Evolutionary conservation across 2,797 vertebrate species (phyloP), one percentile per base, ranked within the genome.

Genomic region (Peromyscus attwateri): DNA sequence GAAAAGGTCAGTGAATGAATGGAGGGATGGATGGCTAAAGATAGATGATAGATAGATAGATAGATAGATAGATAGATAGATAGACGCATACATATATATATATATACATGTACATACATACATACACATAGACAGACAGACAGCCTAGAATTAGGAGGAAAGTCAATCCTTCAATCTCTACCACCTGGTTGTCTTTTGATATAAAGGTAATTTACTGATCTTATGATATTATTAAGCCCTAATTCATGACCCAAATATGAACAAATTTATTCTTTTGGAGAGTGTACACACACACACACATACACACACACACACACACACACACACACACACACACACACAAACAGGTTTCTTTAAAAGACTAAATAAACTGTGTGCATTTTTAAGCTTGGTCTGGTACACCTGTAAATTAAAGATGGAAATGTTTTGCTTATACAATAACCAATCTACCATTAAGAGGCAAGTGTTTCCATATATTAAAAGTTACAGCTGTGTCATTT

Each of bases 381-480:
- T 92, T 96, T 91, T 77, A 87, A 94, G n/a, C 60, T 87, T 81
- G 31, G 25, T 92, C 70, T 17, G 17, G 34, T 66, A 93, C 55
- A 94, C 92, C 52, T 94, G 79, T 94, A 88, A 92, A 88, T 46
- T 85, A 92, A 73, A 92, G 49, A 91, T 27, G 21, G 89, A 96
- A 89, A 43, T 91, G 19, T 76, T 96, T 97, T 97, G 94, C 77
- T 97, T 97, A 89, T 91, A 92, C 79, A 93, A 95, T 92, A 62
- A 46, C 73, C 88, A 94, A 37, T 91, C 80, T 76, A 11, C 77
- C 93, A 77, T n/a, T 77, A 89, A 92, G 34, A 95, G 13, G 85
- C 92, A 60, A 66, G 77, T 83, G 75, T 29, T 97, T 96, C 96
- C 96, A 91, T 92, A 96, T 97, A 96, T 95, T 96, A 95, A 97